Evolutionary conservation across 1,140 invertebrate species (phyloP), one percentile per base, ranked within the genome.

Genomic region (Saccostrea echinata): DNA sequence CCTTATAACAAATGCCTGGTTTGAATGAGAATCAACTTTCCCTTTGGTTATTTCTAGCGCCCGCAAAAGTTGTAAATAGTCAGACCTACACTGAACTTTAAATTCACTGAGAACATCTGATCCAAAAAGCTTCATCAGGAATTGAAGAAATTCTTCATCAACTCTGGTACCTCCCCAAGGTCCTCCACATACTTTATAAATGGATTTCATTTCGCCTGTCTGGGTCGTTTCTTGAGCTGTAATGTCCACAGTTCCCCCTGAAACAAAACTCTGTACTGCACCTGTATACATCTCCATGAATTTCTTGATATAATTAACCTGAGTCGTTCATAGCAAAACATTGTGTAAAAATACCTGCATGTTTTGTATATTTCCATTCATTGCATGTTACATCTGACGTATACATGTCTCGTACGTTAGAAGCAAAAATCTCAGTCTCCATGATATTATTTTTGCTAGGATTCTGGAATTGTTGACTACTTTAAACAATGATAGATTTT

Each of bases 171-270:
- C 91, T 52, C 91, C 91, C 91, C 91, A 91, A 1, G 90, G 86
- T 6, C 91, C 91, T 11, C 91, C 91, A 30, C 87, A 88, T 1
- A 90, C 90, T 51, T 84, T 86, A 55, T 86, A 80, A 0, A 91
- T 80, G 13, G 89, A 86, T 61, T 89, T 88, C 35, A 91, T 82
- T n/a, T 85, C 76, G 16, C 80, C 85, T 21, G 83, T 53, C 3
- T 52, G 27, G 27, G 84, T 81, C 8, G 89, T 88, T 81, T 90
- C 81, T 27, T 90, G 87, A n/a, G 90, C 88, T 0, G 88, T 88
- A 3, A 90, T 85, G 53, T 91, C 91, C n/a, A 86, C 91, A 1
- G 91, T 91, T n/a, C 91, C 91, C 8, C 91, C 91, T 91, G 81
- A 76, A 76, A 76, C 68, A 76, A 76, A 30, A 27, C 27, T 76